These are phyloP conservation scores for Melanostoma scalare DNA, from an alignment of 2,888 invertebrate species.

Conservation along the genomic window DNA sequence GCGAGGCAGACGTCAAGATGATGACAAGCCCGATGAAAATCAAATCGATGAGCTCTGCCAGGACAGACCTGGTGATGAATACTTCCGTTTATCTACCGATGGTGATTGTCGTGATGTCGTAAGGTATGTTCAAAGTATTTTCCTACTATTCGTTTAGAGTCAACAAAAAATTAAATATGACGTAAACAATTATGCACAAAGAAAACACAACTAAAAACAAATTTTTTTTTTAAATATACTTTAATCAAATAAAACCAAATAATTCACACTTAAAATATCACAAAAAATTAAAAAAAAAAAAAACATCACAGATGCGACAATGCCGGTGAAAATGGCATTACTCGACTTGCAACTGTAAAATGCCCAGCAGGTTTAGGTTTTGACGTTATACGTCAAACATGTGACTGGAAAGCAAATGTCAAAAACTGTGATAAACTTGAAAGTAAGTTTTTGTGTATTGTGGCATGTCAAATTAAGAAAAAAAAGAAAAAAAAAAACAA, in stretches of 20 bases:
- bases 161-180: constrained; percentile 32
- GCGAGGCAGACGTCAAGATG: constrained; percentile 87
- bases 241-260: constrained; percentile 43
- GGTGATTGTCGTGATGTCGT: constrained; percentile 96
- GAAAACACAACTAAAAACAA: constrained; percentile 30
- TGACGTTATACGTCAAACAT: constrained; percentile 96
- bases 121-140: constrained; percentile 85
- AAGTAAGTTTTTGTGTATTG: constrained; percentile 88
- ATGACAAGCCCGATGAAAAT: constrained; percentile 85
- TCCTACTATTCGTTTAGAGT: constrained; percentile 16
- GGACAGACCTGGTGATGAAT: constrained; percentile 94
- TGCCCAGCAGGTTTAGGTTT: constrained; percentile 96
- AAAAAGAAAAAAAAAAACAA: constrained; percentile 21
- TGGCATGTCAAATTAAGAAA: constrained; percentile 50
- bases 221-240: constrained; percentile 42
- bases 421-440: constrained; percentile 96
- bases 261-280: constrained; percentile 26
- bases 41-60: constrained; percentile 92
- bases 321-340: constrained; percentile 93
- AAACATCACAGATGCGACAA: constrained; percentile 90
- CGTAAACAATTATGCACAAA: constrained; percentile 11
- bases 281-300: constrained; percentile 49
- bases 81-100: constrained; percentile 92
- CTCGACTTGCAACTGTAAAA: constrained; percentile 93
- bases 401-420: constrained; percentile 98